Evolutionary conservation across 2,888 invertebrate genomes (phyloP).

Genomic region (Caprella mutica): DNA sequence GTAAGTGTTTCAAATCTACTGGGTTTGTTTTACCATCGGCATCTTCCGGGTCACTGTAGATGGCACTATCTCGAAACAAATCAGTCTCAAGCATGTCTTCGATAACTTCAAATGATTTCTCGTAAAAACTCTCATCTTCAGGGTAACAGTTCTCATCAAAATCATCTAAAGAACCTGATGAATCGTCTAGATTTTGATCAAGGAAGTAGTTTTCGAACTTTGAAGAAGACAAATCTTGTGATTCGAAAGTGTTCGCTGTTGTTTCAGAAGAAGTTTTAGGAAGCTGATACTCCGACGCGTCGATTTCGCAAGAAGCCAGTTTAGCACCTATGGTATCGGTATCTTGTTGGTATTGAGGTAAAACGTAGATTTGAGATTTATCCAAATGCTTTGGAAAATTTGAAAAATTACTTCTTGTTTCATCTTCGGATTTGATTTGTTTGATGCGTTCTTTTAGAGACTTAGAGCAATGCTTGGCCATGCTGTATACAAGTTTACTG

Average conservation of each 20-base stretch:
- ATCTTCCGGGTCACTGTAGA: constrained; percentile 66
- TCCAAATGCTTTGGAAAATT: too few relatives aligned
- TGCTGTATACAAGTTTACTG: constrained; percentile 38
- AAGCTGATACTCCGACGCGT: constrained; percentile 58
- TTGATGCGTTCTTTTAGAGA: constrained; percentile 40
- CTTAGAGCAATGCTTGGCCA: constrained; percentile 40
- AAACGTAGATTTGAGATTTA: constrained; percentile 19
- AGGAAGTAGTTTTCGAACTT: constrained; percentile 44
- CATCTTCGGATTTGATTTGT: constrained; percentile 37
- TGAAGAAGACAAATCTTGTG: too few relatives aligned
- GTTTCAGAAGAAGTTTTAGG: constrained; percentile 37
- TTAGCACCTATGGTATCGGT: constrained; percentile 73
- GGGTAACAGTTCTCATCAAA: constrained; percentile 40
- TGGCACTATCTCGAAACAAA: constrained; percentile 66
- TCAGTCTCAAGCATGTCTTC: constrained; percentile 58
- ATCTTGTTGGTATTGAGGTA: constrained; percentile 49
- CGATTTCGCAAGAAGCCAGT: constrained; percentile 53
- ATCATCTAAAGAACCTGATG: constrained; percentile 2
- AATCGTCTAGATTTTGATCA: constrained; percentile 8
- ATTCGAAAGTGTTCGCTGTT: constrained; percentile 21
- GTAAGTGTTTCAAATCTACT: not conserved
- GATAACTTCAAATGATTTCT: constrained; percentile 60
- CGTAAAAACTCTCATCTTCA: constrained; percentile 60
- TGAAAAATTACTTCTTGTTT: too few relatives aligned
- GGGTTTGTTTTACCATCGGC: constrained; percentile 24